Base-by-base conservation (phyloP, 2,797 vertebrate species). In the Esox lucius region DNA sequence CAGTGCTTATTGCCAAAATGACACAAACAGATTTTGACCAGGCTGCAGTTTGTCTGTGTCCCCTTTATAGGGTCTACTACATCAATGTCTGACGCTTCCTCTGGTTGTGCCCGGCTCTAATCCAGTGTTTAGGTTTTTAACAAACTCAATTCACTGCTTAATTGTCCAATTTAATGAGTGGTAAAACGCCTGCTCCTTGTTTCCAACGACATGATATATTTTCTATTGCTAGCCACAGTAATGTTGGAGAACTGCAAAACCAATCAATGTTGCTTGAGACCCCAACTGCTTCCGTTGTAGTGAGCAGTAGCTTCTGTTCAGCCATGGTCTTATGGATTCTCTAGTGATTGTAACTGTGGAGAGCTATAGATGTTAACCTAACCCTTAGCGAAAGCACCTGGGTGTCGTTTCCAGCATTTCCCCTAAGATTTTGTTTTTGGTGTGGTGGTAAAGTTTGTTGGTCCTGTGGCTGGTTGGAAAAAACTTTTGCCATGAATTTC, bases 361-460 rank as follows among this genome's bases (percentile, higher is more conserved):
- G 2, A 1, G 7, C 78, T 59, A 68, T 24, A 66, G 28, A 15
- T 49, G 59, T 75, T 72, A 56, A 61, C 12, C 3, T 66, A 26
- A 66, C 64, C 12, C 70, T 5, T 42, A 51, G 39, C 74, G 75
- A 65, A 68, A 78, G 77, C 48, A 48, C 11, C 19, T 17, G 4
- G 15, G 6, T 87, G 81, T 70, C 82, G 85, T 89, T 89, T 84
- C 72, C n/a, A n/a, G n/a, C n/a, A n/a, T n/a, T n/a, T n/a, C n/a
- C n/a, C n/a, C n/a, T n/a, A n/a, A n/a, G n/a, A n/a, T n/a, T n/a
- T n/a, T n/a, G n/a, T n/a, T n/a, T n/a, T n/a, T n/a, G n/a, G n/a
- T n/a, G n/a, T n/a, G n/a, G n/a, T n/a, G n/a, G n/a, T n/a, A n/a
- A n/a, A n/a, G n/a, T n/a, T n/a, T n/a, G n/a, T n/a, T n/a, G n/a